Conservation (phyloP, 2,113 vertebrate species). For the Delphinapterus leucas region DNA sequence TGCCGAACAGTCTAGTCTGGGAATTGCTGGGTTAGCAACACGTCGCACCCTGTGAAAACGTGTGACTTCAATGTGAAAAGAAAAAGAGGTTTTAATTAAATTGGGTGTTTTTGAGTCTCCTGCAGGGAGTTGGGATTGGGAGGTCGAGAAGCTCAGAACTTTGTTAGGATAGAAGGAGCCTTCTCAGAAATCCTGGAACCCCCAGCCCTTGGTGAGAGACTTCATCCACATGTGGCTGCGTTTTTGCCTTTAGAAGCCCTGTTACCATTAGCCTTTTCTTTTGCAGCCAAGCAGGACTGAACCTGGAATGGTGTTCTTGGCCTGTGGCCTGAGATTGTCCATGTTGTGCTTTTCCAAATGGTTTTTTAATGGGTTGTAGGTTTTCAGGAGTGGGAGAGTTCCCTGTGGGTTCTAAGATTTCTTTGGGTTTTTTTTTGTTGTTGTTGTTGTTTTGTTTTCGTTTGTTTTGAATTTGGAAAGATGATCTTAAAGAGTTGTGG, state of each 20-base stretch:
- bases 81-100: slow-evolving; percentile 69
- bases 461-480: slow-evolving; percentile 34
- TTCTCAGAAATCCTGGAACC: slow-evolving; percentile 51
- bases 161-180: slow-evolving; percentile 4
- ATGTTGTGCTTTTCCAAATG: slow-evolving; percentile 3
- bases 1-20: slow-evolving; percentile 39
- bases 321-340: not conserved
- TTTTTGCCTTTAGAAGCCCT: slow-evolving; percentile 5
- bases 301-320: slow-evolving; percentile 12
- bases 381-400: not conserved
- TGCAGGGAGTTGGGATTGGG: not conserved
- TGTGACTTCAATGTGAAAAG: slow-evolving; percentile 68
- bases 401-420: not conserved
- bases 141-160: not conserved
- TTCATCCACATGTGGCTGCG: not conserved
- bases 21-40: slow-evolving; percentile 70
- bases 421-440: not conserved
- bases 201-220: not conserved
- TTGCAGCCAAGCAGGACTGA: not conserved
- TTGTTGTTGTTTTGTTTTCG: not conserved
- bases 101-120: slow-evolving; percentile 56
- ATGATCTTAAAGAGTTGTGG: not conserved
- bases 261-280: not conserved
- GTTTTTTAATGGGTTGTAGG: slow-evolving; percentile 31
- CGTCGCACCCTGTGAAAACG: slow-evolving; percentile 62